Base-by-base conservation (phyloP, 2,797 vertebrate species). In the Tinamus major region DNA sequence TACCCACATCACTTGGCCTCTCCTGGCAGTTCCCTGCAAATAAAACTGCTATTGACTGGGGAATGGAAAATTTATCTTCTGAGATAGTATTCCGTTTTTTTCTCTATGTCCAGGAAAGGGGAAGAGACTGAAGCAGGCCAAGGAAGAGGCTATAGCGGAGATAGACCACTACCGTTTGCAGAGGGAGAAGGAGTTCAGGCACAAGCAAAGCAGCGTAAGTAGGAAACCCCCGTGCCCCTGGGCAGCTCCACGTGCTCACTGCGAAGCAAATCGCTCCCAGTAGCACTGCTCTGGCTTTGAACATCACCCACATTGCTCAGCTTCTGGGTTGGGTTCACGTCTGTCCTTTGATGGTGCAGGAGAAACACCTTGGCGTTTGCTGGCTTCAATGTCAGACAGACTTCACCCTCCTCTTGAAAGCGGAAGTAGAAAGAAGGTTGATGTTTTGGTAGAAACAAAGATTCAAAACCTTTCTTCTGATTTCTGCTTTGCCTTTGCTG, bases 141-240 rank as follows among this genome's bases (percentile, higher is more conserved):
- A 98, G 87, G 98, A 98, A 72, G 98, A 98, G 93, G 98, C 98
- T 7, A 95, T 82, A 77, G 98, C 95, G 0, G 98, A 98, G 65
- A 96, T 96, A 10, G 97, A 98, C 75, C 98, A 97, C 44, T 98
- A 97, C 87, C 91, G 97, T 33, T 83, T 97, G 70, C 97, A 98
- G 80, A 97, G 93, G 59, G 98, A 98, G 44, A 97, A 97, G 74
- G 97, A 97, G 58, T 97, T 98, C 29, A 94, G 91, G 48, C 86
- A 82, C 39, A 98, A 97, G 35, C 97, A 98, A 61, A 95, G 96
- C 5, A 96, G 94, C 2, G 98, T 98, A 63, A 96, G 97, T 84
- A 44, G 69, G 39, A 65, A 51, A 59, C 8, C 8, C 53, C 10
- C 1, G 0, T 20, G 13, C 33, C 65, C 35, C 65, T 93, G 37